phyloP scores from a whole-genome alignment of 2,888 invertebrate genomes.

The Mechanitis mazaeus region DNA sequence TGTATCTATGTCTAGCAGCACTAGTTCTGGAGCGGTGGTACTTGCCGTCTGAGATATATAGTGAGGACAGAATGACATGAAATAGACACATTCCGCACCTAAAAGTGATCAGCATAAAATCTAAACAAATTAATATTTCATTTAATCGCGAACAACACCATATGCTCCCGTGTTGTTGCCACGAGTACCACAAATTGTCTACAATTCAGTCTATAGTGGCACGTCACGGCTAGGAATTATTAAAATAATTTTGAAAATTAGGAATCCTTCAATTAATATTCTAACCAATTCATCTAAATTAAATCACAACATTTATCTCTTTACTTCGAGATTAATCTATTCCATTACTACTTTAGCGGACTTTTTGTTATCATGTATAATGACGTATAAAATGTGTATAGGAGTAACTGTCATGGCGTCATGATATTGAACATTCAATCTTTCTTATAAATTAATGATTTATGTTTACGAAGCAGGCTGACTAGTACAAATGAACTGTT shows the following conservation, averaged over 20 bases:
- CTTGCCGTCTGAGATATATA: too few species aligned
- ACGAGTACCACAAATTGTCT: conserved; percentile 22
- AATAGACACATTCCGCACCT: too few species aligned
- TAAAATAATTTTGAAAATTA: conserved; percentile 29
- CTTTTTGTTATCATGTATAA: too few species aligned
- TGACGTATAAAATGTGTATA: too few species aligned
- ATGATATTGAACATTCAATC: conserved; percentile 8
- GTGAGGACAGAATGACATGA: too few species aligned
- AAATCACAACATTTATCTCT: conserved; percentile 12
- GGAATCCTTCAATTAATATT: conserved; percentile 64
- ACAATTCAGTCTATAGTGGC: conserved; percentile 34
- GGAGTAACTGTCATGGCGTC: neutral
- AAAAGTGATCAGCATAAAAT: too few species aligned
- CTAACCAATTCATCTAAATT: conserved; percentile 42
- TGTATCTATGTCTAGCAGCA: too few species aligned
- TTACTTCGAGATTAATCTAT: conserved; percentile 1
- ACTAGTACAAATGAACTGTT: conserved; percentile 22
- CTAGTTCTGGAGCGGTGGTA: too few species aligned
- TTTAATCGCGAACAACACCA: conserved; percentile 5
- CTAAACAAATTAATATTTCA: too few species aligned
- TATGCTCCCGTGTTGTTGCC: conserved; percentile 11
- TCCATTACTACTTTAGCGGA: neutral
- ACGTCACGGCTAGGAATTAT: conserved; percentile 17
- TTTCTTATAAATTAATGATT: conserved; percentile 21
- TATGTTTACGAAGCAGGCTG: conserved; percentile 21